Conservation (phyloP, 2,797 vertebrate genomes). For the Falco novaeseelandiae region DNA sequence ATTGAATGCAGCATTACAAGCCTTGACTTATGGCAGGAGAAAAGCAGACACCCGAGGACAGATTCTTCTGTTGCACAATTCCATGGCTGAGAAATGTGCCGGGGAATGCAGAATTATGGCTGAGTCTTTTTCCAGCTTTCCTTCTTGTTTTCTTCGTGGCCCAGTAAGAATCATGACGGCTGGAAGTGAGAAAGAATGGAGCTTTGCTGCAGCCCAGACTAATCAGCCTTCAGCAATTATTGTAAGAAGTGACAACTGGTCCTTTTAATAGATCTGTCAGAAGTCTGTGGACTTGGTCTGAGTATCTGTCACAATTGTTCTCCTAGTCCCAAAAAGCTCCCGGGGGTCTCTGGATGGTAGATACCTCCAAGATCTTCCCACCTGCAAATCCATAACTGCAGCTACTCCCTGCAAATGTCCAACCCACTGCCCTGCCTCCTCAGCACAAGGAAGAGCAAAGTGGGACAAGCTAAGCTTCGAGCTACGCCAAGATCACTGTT, state of each 20-base stretch:
- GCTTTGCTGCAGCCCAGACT: neutral
- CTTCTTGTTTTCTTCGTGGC: neutral
- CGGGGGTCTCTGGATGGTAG: neutral
- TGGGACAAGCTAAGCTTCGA: neutral
- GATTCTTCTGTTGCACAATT: conserved; percentile 19
- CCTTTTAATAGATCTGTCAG: neutral
- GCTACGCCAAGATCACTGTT: neutral
- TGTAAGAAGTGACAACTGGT: neutral
- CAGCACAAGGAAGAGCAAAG: neutral
- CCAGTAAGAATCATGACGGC: neutral
- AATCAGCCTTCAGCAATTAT: neutral
- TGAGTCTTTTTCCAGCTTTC: neutral
- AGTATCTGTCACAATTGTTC: accelerated
- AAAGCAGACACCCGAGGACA: neutral
- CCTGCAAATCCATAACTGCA: neutral
- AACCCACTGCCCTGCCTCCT: neutral
- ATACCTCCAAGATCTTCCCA: neutral
- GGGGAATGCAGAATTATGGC: neutral
- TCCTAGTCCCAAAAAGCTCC: neutral
- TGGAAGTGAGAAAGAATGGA: neutral
- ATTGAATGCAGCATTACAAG: neutral
- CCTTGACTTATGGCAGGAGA: neutral
- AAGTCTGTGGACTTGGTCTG: neutral
- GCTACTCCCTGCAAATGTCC: neutral
- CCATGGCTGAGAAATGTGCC: neutral